Conservation (phyloP, 2,113 vertebrate genomes). For the Rhagologus leucostigma region DNA sequence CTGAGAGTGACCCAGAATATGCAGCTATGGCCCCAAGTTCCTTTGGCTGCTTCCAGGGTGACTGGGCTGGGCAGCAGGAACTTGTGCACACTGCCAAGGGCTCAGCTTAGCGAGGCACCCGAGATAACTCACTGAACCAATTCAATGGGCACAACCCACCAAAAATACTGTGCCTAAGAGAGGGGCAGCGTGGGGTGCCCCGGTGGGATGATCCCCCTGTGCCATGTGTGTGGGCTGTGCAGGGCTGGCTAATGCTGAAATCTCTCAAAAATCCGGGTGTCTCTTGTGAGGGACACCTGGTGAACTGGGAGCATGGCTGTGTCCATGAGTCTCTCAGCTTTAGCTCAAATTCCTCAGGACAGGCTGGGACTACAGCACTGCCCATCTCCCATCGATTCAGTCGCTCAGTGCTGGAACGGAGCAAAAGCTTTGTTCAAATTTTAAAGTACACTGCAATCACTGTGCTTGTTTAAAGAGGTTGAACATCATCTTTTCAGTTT, state of each 20-base stretch:
- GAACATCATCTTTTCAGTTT: background rate
- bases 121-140: background rate
- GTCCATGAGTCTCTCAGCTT: background rate
- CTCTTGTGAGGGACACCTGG: background rate
- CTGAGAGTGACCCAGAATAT: background rate
- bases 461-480: background rate
- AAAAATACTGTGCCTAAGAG: background rate
- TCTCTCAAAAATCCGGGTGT: background rate
- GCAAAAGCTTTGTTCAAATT: background rate
- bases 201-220: rapidly evolving
- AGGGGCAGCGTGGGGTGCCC: rapidly evolving
- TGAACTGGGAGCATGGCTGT: background rate
- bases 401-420: rapidly evolving
- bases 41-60: background rate
- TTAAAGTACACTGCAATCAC: background rate
- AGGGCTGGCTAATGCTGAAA: background rate
- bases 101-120: background rate
- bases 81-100: background rate
- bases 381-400: background rate
- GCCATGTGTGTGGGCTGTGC: background rate
- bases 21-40: background rate
- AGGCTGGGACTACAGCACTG: background rate
- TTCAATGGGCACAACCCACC: background rate
- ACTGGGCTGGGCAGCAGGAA: background rate
- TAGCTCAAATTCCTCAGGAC: rapidly evolving